Evolutionary conservation across 2,888 invertebrate genomes (phyloP), one percentile per base, ranked within the genome.

Genomic region (Dynastes tityus): DNA sequence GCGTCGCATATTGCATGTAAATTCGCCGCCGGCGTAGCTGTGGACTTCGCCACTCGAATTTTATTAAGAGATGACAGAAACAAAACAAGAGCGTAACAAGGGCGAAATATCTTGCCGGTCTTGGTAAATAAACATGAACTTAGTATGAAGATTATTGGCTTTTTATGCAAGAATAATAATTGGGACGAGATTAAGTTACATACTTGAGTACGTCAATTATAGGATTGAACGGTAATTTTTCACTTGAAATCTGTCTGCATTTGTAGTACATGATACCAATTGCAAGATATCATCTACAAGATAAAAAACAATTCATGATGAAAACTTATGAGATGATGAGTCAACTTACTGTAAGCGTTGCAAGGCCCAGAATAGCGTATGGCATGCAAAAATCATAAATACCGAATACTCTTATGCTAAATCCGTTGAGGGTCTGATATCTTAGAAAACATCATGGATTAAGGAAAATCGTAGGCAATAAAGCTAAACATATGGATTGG

Each of bases 1-100:
- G 55, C 37, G 53, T 16, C 58, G 71, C 71, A 71, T 58, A 55
- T 71, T 55, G 55, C 55, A 71, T 71, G 71, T 53, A 71, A 71
- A 55, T 71, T 71, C 11, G 13, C n/a, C 13, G 45, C 65, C 37
- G 65, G 8, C 65, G 40, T 65, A 40, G 55, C 2, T 55, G 40
- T 40, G 65, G 16, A 65, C 45, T 6, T 65, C 45, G 16, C 71
- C 37, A 37, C 55, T 16, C 32, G 55, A 71, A 71, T 71, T 71
- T 71, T 55, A 71, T 71, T 71, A 55, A 71, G n/a, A 27, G 49
- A 22, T 22, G 29, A 29, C 63, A 63, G 13, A 51, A 68, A 29
- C 29, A 68, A 68, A 68, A 68, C 22, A 68, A 68, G 29, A 68
- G 37, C 27, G 51, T 27, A 49, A 51, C 51, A 16, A 16, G 16